Evolutionary conservation across 1,140 invertebrate genomes (phyloP), one percentile per base, ranked within the genome.

Genomic region (Lepidotrigona ventralis): DNA sequence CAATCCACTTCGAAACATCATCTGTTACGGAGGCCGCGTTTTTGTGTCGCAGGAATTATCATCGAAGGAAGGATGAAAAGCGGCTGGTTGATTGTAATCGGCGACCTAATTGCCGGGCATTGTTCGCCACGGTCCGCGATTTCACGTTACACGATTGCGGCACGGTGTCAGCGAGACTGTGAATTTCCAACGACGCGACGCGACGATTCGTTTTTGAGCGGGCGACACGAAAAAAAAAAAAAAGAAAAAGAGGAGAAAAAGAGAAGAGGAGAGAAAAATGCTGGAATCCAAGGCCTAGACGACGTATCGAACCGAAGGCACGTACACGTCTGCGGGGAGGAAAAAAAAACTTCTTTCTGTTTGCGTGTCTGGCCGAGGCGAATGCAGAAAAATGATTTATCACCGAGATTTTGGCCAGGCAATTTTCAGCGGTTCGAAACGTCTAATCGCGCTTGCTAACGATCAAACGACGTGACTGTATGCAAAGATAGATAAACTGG

Each of bases 41-140:
- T 33, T 58, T 46, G 26, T 80, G 79, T 73, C 15, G n/a, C 70
- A 46, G 11, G 46, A 26, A 74, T 81, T 64, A 64, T 81, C 29
- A 66, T 81, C 21, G 71, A 33, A 26, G 39, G 29, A 63, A 9
- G 58, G 46, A 74, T 19, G 81, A 86, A 85, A 75, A 66, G 68
- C 72, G 73, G 82, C 85, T 85, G 73, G 83, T 81, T 80, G 75
- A 89, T 89, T 81, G 90, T 90, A 90, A 91, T 91, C 88, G 86
- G 83, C 86, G 84, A 86, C 87, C 85, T 88, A 88, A 91, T 89
- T 89, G 89, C 77, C 84, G 80, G 82, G 88, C 81, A 89, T 91
- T 91, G 90, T 91, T 85, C 85, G 68, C 74, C 78, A 69, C 60
- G 71, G 68, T 69, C 70, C 54, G 19, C 85, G 85, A 87, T 89